Conservation (phyloP, 2,797 vertebrate species). For the Lagodon rhomboides region DNA sequence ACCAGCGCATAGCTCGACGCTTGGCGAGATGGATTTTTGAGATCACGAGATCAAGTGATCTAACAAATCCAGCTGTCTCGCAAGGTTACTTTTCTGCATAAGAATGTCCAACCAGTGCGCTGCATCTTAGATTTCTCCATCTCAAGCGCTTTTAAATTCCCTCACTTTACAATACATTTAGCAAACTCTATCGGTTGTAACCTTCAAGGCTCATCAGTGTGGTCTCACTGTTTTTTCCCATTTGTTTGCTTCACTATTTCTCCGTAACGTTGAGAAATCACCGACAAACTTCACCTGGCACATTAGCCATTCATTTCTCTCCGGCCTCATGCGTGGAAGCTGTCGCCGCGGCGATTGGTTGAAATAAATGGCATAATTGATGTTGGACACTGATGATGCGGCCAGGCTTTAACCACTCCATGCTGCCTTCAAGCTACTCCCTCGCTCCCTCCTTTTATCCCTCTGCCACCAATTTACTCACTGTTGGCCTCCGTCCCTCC, state of each 20-base stretch:
- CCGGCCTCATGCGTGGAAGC: background rate
- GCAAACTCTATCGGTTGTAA: too few relatives aligned
- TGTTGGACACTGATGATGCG: background rate
- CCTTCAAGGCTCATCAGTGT: background rate
- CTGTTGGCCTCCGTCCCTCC: conserved; percentile 19
- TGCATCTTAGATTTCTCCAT: background rate
- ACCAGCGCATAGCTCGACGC: too few relatives aligned
- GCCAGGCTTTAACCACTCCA: conserved; percentile 11
- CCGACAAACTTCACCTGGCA: background rate
- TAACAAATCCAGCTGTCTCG: too few relatives aligned
- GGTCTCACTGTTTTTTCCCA: background rate
- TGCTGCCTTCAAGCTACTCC: conserved; percentile 17
- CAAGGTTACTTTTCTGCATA: background rate
- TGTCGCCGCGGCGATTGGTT: background rate
- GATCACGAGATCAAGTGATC: too few relatives aligned
- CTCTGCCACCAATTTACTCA: conserved; percentile 29
- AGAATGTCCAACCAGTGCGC: background rate
- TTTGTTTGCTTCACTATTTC: background rate
- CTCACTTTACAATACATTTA: background rate
- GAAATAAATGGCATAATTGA: conserved; percentile 2
- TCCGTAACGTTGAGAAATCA: background rate
- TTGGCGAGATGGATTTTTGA: too few relatives aligned
- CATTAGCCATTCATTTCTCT: background rate
- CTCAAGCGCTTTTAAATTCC: background rate
- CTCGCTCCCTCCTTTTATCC: conserved; percentile 10